These are phyloP conservation scores for Mythimna lalbum DNA, from an alignment of 2,888 invertebrate genomes.

Conservation along the genomic window DNA sequence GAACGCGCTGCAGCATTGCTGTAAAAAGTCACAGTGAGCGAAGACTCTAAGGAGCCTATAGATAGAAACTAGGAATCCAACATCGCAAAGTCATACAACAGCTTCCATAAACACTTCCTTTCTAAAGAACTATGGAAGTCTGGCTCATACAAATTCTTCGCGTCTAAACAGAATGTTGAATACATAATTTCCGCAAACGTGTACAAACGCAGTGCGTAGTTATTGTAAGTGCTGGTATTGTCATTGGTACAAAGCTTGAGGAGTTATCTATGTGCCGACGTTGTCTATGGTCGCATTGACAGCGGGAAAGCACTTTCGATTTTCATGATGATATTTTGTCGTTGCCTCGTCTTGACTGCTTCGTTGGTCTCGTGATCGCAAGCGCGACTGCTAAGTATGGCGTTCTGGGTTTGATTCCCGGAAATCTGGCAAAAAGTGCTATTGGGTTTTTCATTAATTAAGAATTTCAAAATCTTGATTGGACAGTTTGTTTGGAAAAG, in stretches of 20 bases:
- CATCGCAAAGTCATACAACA: neutral
- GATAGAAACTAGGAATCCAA: neutral
- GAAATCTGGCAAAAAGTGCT: no score
- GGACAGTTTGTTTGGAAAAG: no score
- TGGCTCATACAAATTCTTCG: constrained; percentile 35
- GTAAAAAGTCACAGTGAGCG: no score
- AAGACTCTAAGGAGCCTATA: no score
- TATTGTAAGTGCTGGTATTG: constrained; percentile 78
- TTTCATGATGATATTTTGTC: neutral
- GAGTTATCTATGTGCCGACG: constrained; percentile 62
- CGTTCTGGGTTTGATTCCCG: no score
- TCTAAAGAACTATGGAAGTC: constrained; percentile 20
- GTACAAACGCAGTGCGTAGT: constrained; percentile 71
- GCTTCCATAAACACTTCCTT: constrained; percentile 23
- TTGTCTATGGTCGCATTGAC: constrained; percentile 33
- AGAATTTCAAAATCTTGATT: no score
- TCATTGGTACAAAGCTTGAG: constrained; percentile 72
- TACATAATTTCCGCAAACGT: constrained; percentile 61
- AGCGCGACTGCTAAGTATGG: no score
- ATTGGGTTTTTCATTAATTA: no score
- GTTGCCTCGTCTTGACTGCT: no score
- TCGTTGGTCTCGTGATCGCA: no score
- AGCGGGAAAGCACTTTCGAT: constrained; percentile 32
- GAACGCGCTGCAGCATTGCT: no score
- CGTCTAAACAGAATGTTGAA: constrained; percentile 52